Base-by-base conservation (phyloP, 2,113 vertebrate genomes). In the Oncorhynchus clarkii region DNA sequence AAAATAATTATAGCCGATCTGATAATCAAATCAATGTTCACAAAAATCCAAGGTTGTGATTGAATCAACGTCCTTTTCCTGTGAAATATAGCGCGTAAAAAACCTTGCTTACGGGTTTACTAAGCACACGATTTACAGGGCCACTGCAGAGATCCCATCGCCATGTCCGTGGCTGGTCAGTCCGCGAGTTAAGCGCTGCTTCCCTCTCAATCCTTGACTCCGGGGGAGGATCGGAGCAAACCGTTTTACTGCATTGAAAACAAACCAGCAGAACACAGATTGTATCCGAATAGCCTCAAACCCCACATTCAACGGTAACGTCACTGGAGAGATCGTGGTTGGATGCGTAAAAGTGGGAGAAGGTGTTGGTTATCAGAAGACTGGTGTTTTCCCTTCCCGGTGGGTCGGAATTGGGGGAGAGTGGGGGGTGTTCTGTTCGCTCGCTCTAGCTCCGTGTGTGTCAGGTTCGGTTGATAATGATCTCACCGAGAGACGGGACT, bases 391-490 rank as follows among this genome's bases (percentile, higher is more conserved):
- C 72, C 75, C 26, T 24, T 71, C 74, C 78, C 73, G 76, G 81
- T 54, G 51, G 16, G 51, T 18, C 51, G 51, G 51, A 54, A 54
- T 84, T 80, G 79, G 80, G 80, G 88, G 83, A 83, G 22, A 24
- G 22, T 24, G 84, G 70, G 71, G 82, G 70, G 8, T 60, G 59
- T 22, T 60, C 49, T 80, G 73, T 73, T 68, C 13, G 60, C 80
- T 78, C 73, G 84, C 89, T 78, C 84, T 90, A 85, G 84, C 87
- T 89, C 86, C 85, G 80, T 87, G 90, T 88, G 86, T 91, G 89
- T 90, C 90, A 89, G 92, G 91, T 91, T 91, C 88, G 81, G 87
- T 85, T 92, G 85, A 87, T 93, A 91, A 90, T 92, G 92, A 92
- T 92, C 92, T 93, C 90, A 90, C 88, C 86, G 89, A 89, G 87